Evolutionary conservation across 2,888 invertebrate species (phyloP).

Genomic region (Halocaridina rubra): DNA sequence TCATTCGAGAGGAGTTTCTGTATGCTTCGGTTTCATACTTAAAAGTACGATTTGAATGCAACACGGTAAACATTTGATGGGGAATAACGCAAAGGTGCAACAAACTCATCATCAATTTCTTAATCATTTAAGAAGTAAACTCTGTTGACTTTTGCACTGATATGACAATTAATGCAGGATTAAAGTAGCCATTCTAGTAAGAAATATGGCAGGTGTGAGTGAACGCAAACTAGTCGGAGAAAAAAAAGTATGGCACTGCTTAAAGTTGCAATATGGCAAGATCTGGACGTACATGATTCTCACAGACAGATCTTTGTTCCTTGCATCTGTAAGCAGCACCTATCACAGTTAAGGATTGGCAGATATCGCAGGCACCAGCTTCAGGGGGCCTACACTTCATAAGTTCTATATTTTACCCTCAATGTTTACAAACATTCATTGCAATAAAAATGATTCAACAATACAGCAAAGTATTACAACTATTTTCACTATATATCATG

Average conservation of each 20-base stretch:
- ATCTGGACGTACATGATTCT: not conserved
- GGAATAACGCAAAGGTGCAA: not conserved
- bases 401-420: too few species aligned
- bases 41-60: too few species aligned
- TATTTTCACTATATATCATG: not conserved
- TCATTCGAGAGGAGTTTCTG: not conserved
- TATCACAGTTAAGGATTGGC: constrained; percentile 55
- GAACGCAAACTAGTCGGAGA: not conserved
- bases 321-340: constrained; percentile 21
- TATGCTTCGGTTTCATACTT: not conserved
- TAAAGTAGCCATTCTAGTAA: too few species aligned
- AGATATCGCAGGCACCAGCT: constrained; percentile 32
- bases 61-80: not conserved
- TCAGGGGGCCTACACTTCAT: constrained; percentile 15
- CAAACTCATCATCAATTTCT: too few species aligned
- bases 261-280: not conserved
- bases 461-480: not conserved
- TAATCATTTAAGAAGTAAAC: too few species aligned
- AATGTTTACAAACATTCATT: not conserved
- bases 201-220: not conserved
- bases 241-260: not conserved
- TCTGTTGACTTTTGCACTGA: too few species aligned
- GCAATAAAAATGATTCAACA: not conserved
- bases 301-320: not conserved
- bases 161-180: too few species aligned